Evolutionary conservation across 35 echinoderm and acorn worm genomes (phyloP).

Genomic region (Hemicentrotus pulcherrimus): DNA sequence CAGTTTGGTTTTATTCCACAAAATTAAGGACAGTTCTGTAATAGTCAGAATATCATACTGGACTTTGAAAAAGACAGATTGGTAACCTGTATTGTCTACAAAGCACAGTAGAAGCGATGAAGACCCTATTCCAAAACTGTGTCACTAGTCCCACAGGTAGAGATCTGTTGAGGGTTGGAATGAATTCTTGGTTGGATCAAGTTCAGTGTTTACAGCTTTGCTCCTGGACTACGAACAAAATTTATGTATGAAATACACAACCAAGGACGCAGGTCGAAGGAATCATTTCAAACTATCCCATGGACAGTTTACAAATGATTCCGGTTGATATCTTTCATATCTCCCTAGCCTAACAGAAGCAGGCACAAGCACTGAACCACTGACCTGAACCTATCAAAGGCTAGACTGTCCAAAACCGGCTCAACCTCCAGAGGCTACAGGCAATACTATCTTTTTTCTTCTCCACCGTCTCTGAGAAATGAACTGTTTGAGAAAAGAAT

Average conservation of each 20-base stretch:
- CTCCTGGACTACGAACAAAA: not conserved
- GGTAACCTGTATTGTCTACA: not conserved
- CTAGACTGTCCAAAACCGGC: not conserved
- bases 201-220: not conserved
- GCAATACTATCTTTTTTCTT: not conserved
- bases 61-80: not conserved
- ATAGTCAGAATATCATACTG: not conserved
- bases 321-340: constrained; percentile 1
- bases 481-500: not conserved
- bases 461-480: not conserved
- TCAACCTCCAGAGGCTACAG: not conserved
- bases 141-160: not conserved
- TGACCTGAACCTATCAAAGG: not conserved
- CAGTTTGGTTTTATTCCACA: not conserved
- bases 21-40: not conserved
- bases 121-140: not conserved
- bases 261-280: not conserved
- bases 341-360: not conserved
- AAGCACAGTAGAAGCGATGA: not conserved
- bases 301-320: not conserved
- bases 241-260: not conserved
- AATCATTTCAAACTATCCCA: not conserved
- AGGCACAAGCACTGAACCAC: not conserved
- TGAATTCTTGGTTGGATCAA: not conserved
- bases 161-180: not conserved